Percentiles rank a stretch among this genome's conserved stretches.
Evolutionary conservation across 2,113 vertebrate species (phyloP).

Genomic region (Pseudorhombus dupliciocellatus): DNA sequence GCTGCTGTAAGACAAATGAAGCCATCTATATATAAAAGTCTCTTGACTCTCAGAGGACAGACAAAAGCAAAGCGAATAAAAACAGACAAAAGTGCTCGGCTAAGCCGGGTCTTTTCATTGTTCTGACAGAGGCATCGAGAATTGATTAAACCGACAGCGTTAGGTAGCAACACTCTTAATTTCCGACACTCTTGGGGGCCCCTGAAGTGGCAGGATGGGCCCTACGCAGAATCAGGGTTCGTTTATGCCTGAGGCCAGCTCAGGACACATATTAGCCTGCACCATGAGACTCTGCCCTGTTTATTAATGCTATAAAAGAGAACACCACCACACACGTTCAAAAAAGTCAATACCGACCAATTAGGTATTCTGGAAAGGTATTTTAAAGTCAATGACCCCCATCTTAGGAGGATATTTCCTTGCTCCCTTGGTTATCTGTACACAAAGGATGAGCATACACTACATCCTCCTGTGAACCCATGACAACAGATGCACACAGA

Average conservation of each 20-base stretch:
- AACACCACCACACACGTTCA: not conserved
- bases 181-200: not conserved
- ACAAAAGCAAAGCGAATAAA: not conserved
- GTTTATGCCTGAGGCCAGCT: not conserved
- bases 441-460: not conserved
- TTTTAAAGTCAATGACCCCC: slow-evolving; percentile 11
- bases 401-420: slow-evolving; percentile 3
- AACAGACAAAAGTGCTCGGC: not conserved
- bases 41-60: too few relatives aligned
- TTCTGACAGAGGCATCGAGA: not conserved
- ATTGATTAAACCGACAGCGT: not conserved
- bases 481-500: too few relatives aligned
- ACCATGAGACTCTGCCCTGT: not conserved
- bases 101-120: not conserved
- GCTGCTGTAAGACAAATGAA: too few relatives aligned
- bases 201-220: not conserved
- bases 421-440: not conserved
- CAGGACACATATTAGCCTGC: not conserved
- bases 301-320: slow-evolving; percentile 32
- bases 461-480: not conserved
- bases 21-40: too few relatives aligned
- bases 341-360: slow-evolving; percentile 36
- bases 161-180: not conserved
- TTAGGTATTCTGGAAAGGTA: slow-evolving; percentile 20
- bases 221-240: not conserved